Base-by-base conservation (phyloP, 2,113 vertebrate genomes). In the Mixornis gularis region DNA sequence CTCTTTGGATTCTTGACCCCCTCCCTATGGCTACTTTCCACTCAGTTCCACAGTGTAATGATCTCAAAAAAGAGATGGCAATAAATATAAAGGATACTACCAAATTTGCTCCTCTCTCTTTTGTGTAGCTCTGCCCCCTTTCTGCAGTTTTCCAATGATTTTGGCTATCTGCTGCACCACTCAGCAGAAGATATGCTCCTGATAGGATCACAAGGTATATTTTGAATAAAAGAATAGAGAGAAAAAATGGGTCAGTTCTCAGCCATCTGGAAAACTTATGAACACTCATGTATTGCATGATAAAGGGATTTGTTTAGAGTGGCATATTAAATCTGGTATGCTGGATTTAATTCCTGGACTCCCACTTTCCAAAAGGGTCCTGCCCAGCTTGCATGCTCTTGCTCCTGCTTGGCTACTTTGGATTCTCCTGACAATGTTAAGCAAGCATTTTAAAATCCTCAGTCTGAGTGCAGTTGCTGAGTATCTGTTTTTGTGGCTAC, bases 251-350 rank as follows among this genome's bases (percentile, higher is more conserved):
- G 22, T 95, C 53, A 62, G 34, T 94, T 96, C 94, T 97, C 71
- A 92, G 80, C 85, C 90, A 92, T 69, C 93, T 97, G 95, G 92
- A 96, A 97, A 95, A 89, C 70, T 90, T 95, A 88, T 6, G 27
- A 96, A 93, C 21, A 16, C 44, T 93, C 86, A n/a, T 76, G 53
- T 96, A 91, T 93, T 95, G 88, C 79, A 89, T 88, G 79, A 87
- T 92, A 36, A 95, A 96, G 83, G 84, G 85, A 89, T 53, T 95
- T 97, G 84, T 96, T 97, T 97, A 96, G 79, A 97, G 93, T 97
- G 97, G 97, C 97, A 97, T 97, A 97, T 98, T 97, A 97, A 98
- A 97, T 96, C 89, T 16, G 60, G 69, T 91, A 48, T 95, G 73
- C 85, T 97, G 94, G 92, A 86, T 96, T 95, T 94, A 94, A 83